A percentile compares a stretch with the other conserved stretches of the same genome.
phyloP scores from a whole-genome alignment of 2,797 vertebrate genomes.

The Scolopax rusticola region DNA sequence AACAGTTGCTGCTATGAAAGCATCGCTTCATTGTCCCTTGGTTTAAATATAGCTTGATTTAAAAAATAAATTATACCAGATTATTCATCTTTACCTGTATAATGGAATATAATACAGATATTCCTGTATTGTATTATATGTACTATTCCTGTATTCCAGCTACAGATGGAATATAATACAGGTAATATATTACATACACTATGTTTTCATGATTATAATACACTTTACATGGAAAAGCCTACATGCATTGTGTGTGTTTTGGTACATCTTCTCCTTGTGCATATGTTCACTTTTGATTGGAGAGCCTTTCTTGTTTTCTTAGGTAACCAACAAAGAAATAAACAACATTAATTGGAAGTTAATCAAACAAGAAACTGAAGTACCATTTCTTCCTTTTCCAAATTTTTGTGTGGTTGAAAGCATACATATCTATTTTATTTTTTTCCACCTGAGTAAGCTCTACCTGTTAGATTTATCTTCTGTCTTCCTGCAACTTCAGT shows the following conservation, averaged over 20 bases:
- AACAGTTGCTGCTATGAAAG: background rate
- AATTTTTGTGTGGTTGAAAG: background rate
- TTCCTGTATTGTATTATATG: no score
- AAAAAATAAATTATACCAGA: background rate
- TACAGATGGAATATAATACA: no score
- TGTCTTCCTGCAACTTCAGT: background rate
- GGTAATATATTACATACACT: background rate
- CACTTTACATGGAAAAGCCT: background rate
- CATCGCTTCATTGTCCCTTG: background rate
- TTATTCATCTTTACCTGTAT: background rate
- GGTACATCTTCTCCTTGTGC: background rate
- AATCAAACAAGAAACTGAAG: background rate
- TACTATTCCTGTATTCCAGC: no score
- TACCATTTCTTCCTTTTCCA: background rate
- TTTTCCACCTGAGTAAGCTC: background rate
- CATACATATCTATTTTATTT: background rate
- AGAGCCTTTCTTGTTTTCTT: constrained; percentile 7
- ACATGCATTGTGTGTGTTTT: background rate
- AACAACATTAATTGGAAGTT: background rate
- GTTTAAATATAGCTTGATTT: background rate
- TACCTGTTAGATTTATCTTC: background rate
- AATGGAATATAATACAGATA: background rate
- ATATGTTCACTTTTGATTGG: background rate
- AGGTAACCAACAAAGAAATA: constrained; percentile 4
- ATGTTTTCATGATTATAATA: background rate